Base-by-base conservation (phyloP, 1,140 invertebrate species). In the Scaptodrosophila lebanonensis region DNA sequence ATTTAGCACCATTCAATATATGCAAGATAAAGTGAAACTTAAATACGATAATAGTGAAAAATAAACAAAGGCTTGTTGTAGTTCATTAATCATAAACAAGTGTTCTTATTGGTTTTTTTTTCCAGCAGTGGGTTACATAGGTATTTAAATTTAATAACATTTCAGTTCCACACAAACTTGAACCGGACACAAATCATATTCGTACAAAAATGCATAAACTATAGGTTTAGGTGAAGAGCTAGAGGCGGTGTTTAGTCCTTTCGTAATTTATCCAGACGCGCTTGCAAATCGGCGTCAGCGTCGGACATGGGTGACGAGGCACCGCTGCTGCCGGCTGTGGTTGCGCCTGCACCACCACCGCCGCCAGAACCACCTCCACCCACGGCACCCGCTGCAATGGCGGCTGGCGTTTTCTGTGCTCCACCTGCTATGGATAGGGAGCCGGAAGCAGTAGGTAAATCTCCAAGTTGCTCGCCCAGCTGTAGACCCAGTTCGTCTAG, bases 401-500 rank as follows among this genome's bases (percentile, higher is more conserved):
- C 88, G 79, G 90, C 88, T 60, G 71, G 87, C 69, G 57, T 89
- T 12, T 54, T 89, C 79, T 67, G 88, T 73, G 42, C 88, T 2
- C 58, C 77, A 22, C 85, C 87, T 17, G 84, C 61, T 42, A 87
- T 50, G 2, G 86, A 84, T 5, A 87, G 51, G 0, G 84, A 87
- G 3, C 67, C 86, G 3, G 83, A 83, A 18, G 86, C 86, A 7
- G 60, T 91, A n/a, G 97, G 96, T 43, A 98, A 87, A 11, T 94
- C 94, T 7, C 94, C 93, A 25, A 99, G 88, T 85, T 96, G 92
- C 87, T 97, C 96, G 32, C 91, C 94, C 63, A 99, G 89, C 88
- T 99, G 96, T 39, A 99, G 90, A 42, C 98, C 98, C 52, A 99
- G 88, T 89, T 99, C 98, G 87, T 99, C 98, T 53, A 99, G 88